Conservation (phyloP, 2,113 vertebrate genomes). For the Eleginops maclovinus region DNA sequence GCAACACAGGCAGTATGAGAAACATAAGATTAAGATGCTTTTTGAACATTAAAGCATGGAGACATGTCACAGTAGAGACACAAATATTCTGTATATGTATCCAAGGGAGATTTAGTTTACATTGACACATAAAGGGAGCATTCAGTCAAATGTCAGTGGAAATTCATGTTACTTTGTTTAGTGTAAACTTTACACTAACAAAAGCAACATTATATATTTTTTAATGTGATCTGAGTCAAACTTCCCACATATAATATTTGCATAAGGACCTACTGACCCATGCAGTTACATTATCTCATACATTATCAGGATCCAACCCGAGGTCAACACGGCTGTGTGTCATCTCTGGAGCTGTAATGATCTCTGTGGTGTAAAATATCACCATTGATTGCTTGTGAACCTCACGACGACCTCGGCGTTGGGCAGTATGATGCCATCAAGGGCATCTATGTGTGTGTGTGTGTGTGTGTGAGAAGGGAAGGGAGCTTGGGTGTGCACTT, state of each 20-base stretch:
- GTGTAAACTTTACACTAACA: too few species aligned
- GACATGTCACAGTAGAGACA: too few species aligned
- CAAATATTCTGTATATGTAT: neutral
- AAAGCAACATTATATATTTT: too few species aligned
- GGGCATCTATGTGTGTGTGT: neutral
- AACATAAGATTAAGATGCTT: too few species aligned
- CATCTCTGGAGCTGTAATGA: slow-evolving; percentile 29
- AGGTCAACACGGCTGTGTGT: slow-evolving; percentile 37
- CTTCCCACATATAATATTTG: neutral
- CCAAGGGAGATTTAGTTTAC: neutral
- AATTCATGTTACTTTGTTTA: neutral
- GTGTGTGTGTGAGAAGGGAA: neutral
- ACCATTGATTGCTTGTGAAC: slow-evolving; percentile 34
- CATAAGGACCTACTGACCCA: neutral
- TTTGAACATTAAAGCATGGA: too few species aligned
- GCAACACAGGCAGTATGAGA: too few species aligned
- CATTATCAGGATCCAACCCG: neutral
- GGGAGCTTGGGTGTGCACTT: neutral
- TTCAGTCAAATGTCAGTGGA: neutral
- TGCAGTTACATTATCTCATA: neutral
- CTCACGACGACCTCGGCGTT: neutral
- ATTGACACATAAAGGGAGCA: neutral
- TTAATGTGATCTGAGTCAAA: neutral
- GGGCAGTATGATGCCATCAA: neutral
- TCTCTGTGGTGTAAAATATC: slow-evolving; percentile 36